Evolutionary conservation across 2,888 invertebrate genomes (phyloP).

Genomic region (Trisateles emortualis): DNA sequence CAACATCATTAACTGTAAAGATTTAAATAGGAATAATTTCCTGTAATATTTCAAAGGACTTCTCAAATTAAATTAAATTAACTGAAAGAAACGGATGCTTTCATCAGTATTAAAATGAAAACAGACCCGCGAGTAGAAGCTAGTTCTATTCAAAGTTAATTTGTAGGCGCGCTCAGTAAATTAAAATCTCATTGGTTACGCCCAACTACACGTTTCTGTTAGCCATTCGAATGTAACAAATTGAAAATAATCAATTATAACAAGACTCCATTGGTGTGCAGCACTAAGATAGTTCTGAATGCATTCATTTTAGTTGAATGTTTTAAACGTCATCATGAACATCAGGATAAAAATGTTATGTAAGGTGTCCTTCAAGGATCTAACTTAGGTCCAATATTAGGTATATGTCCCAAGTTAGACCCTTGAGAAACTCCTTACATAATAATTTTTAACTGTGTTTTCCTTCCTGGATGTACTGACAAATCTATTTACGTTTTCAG

Average conservation of each 20-base stretch:
- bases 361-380: too few species aligned
- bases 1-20: too few species aligned
- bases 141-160: not conserved
- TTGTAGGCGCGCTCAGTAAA: conserved; percentile 23
- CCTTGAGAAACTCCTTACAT: not conserved
- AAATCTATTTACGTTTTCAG: conserved; percentile 50
- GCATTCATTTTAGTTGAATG: not conserved
- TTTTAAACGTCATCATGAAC: not conserved
- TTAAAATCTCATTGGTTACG: conserved; percentile 48
- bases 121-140: not conserved
- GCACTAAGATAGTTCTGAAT: not conserved
- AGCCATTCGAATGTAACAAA: conserved; percentile 39
- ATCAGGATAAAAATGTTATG: too few species aligned
- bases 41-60: too few species aligned
- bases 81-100: too few species aligned
- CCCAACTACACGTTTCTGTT: conserved; percentile 50
- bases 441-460: not conserved
- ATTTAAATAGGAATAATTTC: too few species aligned
- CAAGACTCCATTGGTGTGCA: conserved; percentile 13
- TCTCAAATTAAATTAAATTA: too few species aligned
- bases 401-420: not conserved
- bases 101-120: not conserved
- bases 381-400: too few species aligned
- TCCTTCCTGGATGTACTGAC: not conserved
- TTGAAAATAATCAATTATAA: conserved; percentile 42